phyloP scores from a whole-genome alignment of 2,113 vertebrate genomes.

The Tenebrosternarchus preto region DNA sequence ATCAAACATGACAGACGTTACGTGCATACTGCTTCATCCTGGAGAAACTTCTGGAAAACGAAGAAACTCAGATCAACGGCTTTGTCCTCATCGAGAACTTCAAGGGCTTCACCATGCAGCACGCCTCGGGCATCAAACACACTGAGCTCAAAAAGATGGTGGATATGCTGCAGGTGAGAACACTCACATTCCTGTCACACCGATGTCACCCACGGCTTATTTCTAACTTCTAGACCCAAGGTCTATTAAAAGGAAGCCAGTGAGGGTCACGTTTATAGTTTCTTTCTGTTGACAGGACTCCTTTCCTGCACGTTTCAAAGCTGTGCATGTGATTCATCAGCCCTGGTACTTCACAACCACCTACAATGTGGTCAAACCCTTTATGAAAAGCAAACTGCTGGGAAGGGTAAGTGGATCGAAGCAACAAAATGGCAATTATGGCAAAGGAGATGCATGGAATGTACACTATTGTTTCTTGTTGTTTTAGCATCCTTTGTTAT shows the following conservation, averaged over 20 bases:
- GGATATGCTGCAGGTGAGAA: constrained; percentile 95
- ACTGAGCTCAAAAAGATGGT: constrained; percentile 98
- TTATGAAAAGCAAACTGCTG: constrained; percentile 96
- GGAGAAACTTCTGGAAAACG: constrained; percentile 93
- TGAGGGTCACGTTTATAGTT: background rate
- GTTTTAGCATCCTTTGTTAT: background rate
- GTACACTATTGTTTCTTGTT: background rate
- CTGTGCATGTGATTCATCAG: constrained; percentile 93
- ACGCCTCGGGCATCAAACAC: constrained; percentile 90
- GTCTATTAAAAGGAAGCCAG: background rate
- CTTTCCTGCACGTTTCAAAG: constrained; percentile 96
- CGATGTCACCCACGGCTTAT: background rate
- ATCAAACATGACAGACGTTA: constrained; percentile 77
- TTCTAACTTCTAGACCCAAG: background rate
- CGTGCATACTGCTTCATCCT: constrained; percentile 95
- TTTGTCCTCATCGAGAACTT: constrained; percentile 98
- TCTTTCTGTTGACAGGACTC: constrained; percentile 80
- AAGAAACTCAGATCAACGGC: constrained; percentile 97
- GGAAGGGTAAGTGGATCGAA: constrained; percentile 81
- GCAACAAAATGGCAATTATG: too few relatives aligned
- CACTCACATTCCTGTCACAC: background rate
- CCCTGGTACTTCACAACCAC: constrained; percentile 99
- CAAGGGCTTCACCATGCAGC: constrained; percentile 96
- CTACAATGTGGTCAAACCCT: constrained; percentile 93
- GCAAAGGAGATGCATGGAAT: too few relatives aligned